A percentile compares a stretch with the other conserved stretches of the same genome.
Evolutionary conservation across 2,113 vertebrate genomes (phyloP).

Genomic region (Mungos mungo): DNA sequence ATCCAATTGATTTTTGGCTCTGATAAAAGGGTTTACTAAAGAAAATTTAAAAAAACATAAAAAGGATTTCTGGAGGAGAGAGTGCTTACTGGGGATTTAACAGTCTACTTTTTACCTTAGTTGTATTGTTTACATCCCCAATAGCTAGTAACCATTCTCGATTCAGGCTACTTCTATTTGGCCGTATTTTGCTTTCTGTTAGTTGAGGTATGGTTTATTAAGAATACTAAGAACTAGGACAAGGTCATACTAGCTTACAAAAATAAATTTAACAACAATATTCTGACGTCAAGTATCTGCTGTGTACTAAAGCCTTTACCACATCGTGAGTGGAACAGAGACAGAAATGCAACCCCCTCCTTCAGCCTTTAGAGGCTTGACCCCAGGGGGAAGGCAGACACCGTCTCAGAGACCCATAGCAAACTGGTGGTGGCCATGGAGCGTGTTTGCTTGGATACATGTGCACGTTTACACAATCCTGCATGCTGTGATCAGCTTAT

Average conservation of each 20-base stretch:
- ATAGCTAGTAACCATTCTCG: constrained; percentile 18
- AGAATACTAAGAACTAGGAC: not conserved
- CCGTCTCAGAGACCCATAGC: not conserved
- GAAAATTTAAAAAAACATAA: constrained; percentile 40
- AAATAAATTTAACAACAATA: not conserved
- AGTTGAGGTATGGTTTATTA: constrained; percentile 5
- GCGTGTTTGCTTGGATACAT: not conserved
- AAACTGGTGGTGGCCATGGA: not conserved
- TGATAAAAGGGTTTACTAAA: constrained; percentile 36
- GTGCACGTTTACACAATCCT: not conserved
- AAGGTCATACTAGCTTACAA: not conserved
- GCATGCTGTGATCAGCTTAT: not conserved
- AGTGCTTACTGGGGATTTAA: not conserved
- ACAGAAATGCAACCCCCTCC: not conserved
- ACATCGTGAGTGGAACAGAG: not conserved
- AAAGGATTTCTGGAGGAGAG: not conserved
- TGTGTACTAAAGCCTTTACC: not conserved
- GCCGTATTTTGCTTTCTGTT: not conserved
- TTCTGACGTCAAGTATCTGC: not conserved
- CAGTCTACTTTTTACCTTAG: not conserved
- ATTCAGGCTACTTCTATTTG: not conserved
- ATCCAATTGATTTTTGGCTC: constrained; percentile 3
- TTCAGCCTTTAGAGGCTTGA: not conserved
- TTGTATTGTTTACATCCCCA: not conserved
- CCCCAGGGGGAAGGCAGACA: not conserved